Conservation (phyloP, 2,797 vertebrate genomes). For the Eremophila alpestris region DNA sequence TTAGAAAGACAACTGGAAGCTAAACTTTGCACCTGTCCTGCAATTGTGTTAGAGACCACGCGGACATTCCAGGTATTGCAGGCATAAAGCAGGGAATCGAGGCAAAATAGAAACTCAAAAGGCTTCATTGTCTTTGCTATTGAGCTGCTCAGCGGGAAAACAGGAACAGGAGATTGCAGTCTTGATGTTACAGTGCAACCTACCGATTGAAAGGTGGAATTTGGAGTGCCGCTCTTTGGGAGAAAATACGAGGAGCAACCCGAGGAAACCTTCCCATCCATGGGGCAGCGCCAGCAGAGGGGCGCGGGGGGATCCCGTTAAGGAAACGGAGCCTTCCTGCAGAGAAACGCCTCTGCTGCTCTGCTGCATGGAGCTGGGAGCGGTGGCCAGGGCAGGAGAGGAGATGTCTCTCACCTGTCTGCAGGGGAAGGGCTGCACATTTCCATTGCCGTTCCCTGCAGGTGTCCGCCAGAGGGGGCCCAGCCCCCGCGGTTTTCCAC, state of each 20-base stretch:
- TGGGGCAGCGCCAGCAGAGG: neutral
- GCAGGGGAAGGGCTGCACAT: accelerated
- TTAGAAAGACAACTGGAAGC: neutral
- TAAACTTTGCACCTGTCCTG: neutral
- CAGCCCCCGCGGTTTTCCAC: neutral
- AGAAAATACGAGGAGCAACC: neutral
- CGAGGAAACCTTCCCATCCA: neutral
- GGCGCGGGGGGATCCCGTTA: accelerated
- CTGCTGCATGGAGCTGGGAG: neutral
- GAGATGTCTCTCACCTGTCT: accelerated
- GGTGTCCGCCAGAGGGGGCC: slow-evolving; percentile 20
- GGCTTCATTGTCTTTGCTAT: neutral
- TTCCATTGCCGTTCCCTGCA: accelerated
- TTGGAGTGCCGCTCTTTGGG: accelerated
- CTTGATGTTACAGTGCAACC: neutral
- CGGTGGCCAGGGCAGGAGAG: neutral
- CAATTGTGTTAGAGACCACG: neutral
- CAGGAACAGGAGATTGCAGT: neutral
- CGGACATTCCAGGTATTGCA: neutral
- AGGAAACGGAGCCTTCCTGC: neutral
- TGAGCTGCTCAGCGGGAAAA: neutral
- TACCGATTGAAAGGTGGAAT: neutral
- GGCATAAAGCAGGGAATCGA: neutral
- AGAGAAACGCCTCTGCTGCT: neutral
- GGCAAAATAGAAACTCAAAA: neutral